A percentile compares a stretch with the other conserved stretches of the same genome.
Conservation (phyloP, 2,797 vertebrate species). For the Heteromormyrus szaboi region DNA sequence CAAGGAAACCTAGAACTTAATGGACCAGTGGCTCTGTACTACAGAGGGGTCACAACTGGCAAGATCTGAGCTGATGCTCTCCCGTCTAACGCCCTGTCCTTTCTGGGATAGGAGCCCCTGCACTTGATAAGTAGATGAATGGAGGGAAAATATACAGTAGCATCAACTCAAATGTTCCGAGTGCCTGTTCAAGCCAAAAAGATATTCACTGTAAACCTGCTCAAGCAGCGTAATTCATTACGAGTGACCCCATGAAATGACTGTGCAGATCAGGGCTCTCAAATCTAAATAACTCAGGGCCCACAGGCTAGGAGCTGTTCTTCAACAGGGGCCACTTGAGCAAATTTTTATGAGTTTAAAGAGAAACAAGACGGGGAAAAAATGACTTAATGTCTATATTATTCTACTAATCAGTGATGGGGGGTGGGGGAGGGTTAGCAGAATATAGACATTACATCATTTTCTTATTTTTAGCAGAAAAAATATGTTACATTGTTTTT, state of each 20-base stretch:
- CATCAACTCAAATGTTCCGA: background rate
- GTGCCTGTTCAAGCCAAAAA: background rate
- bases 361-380: background rate
- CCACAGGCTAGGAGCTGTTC: background rate
- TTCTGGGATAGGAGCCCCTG: background rate
- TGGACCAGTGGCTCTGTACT: background rate
- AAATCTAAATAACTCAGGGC: background rate
- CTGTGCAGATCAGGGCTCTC: background rate
- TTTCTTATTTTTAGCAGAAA: background rate
- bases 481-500: background rate
- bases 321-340: background rate
- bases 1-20: background rate
- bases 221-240: background rate
- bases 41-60: background rate
- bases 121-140: background rate
- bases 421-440: background rate
- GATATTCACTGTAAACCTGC: background rate
- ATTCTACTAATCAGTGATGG: background rate
- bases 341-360: background rate
- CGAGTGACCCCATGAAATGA: background rate
- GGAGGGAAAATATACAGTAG: background rate
- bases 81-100: background rate
- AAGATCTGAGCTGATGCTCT: background rate
- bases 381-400: background rate
- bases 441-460: background rate